Conservation (phyloP, 2,797 vertebrate species). For the Pitangus sulphuratus region DNA sequence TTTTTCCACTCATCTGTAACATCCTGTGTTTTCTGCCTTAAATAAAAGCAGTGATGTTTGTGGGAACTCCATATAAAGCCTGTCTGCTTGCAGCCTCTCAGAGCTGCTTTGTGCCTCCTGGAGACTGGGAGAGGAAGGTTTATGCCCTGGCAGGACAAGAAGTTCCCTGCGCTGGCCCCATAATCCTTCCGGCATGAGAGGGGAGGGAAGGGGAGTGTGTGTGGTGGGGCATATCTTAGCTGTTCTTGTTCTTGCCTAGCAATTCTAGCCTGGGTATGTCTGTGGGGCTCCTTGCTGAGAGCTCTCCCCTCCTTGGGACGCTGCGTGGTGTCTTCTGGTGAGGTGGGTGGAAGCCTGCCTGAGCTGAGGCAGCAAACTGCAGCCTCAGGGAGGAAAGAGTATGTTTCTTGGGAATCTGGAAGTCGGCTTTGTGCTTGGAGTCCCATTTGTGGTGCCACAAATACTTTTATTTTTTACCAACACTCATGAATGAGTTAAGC, state of each 20-base stretch:
- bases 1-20: conserved; percentile 66
- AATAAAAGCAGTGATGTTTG: conserved; percentile 51
- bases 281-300: neutral
- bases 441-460: neutral
- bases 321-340: neutral
- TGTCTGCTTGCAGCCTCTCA: neutral
- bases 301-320: neutral
- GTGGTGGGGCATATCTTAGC: conserved; percentile 3
- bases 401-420: neutral
- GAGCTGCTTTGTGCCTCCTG: conserved; percentile 54
- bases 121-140: conserved; percentile 24
- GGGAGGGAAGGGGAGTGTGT: neutral
- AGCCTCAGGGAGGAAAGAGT: neutral
- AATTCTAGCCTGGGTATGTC: neutral
- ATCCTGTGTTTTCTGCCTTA: conserved; percentile 64
- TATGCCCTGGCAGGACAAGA: conserved; percentile 59
- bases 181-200: conserved; percentile 35
- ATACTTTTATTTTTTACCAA: neutral
- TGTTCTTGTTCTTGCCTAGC: neutral
- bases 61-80: conserved; percentile 46
- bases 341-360: neutral
- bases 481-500: neutral
- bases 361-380: neutral
- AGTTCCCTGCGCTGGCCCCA: conserved; percentile 37
- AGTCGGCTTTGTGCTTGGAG: neutral